phyloP scores from a whole-genome alignment of 2,113 vertebrate genomes.

The Grallaria varia region DNA sequence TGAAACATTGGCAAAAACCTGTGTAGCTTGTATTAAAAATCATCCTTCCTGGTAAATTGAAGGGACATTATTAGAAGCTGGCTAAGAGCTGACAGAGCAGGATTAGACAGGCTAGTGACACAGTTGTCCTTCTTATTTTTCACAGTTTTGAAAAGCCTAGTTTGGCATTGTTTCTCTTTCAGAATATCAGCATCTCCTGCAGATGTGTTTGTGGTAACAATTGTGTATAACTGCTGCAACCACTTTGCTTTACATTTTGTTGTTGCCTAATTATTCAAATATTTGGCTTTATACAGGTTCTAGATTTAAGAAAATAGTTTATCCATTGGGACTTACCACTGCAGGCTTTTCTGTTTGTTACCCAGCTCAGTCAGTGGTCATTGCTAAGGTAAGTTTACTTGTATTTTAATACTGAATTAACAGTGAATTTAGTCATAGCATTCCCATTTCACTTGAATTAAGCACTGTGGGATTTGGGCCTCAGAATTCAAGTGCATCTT shows the following conservation, averaged over 20 bases:
- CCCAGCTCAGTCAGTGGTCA: conserved; percentile 81
- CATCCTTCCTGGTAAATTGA: background rate
- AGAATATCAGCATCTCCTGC: background rate
- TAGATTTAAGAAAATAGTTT: conserved; percentile 79
- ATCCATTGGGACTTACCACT: conserved; percentile 80
- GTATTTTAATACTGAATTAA: background rate
- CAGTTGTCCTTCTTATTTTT: background rate
- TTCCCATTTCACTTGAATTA: background rate
- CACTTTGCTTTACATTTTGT: background rate
- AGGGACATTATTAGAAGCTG: background rate
- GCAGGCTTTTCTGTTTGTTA: conserved; percentile 85
- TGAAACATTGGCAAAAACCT: background rate
- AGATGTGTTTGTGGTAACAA: background rate
- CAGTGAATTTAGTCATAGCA: background rate
- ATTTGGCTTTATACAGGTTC: conserved; percentile 75
- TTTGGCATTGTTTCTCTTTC: background rate
- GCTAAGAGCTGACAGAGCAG: background rate
- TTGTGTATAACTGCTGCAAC: background rate
- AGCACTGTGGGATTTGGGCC: background rate
- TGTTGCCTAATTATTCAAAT: background rate
- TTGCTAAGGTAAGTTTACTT: conserved; percentile 81
- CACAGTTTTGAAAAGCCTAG: background rate
- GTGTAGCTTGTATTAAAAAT: background rate
- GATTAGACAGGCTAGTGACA: background rate
- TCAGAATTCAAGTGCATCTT: background rate